Evolutionary conservation across 23 tunicate species (phyloP), one percentile per base, ranked within the genome.

Genomic region (Corella eumyota): DNA sequence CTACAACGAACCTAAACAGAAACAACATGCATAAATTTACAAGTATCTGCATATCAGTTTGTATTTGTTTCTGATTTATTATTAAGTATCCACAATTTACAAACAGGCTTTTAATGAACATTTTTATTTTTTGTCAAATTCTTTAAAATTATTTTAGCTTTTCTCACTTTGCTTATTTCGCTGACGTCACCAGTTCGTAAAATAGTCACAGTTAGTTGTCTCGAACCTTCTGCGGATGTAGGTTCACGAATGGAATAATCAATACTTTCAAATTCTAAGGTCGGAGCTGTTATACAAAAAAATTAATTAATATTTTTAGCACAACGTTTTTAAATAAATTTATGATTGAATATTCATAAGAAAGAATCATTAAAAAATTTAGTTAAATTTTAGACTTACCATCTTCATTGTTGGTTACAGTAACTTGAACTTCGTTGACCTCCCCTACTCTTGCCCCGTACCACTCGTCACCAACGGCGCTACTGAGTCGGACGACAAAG

Each of bases 381-480:
- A 40, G n/a, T n/a, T n/a, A n/a, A n/a, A n/a, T n/a, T n/a, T n/a
- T n/a, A n/a, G 40, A 59, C 88, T 62, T 51, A 88, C 96, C 96
- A 64, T 93, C 99, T 72, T 93, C 99, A 31, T 73, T 67, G 55
- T 93, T 85, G 1, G 93, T 84, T 55, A 93, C 62, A 2, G 99
- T 85, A 17, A 93, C 79, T 22, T 49, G 48, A 17, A 79, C 83
- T 3, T 49, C 64, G 37, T 69, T 61, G 30, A 56, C 63, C 5
- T 69, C 70, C 15, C 99, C 99, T 3, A 93, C 86, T 47, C 71
- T 45, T 20, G 96, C 96, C 1, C 88, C 81, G 64, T 75, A 88
- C 83, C 88, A 74, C 31, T 68, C 26, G 19, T 68, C 70, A 35
- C 88, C 87, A 28, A 51, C 25, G 29, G 88, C 88, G 52, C 53